Conservation (phyloP, 1,140 invertebrate genomes). For the Calliphora vicina region DNA sequence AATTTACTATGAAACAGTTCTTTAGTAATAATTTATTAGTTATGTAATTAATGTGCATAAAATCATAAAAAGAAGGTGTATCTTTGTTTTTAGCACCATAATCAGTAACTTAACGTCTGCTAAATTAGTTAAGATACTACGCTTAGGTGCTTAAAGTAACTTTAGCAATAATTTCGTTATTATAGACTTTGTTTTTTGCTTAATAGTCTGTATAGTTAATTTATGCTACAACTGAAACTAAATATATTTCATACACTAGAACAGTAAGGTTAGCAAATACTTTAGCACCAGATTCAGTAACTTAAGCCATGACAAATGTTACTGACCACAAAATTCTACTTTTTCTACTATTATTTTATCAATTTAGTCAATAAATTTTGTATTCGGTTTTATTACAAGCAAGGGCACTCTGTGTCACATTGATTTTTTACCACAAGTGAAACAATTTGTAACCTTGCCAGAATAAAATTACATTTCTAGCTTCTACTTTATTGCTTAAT, state of each 20-base stretch:
- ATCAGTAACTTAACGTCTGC: slow-evolving; percentile 49
- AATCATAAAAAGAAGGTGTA: no score
- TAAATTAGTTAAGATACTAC: slow-evolving; percentile 54
- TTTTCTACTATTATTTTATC: no score
- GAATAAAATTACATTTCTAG: background rate
- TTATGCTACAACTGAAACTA: background rate
- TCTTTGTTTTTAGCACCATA: slow-evolving; percentile 51
- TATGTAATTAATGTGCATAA: no score
- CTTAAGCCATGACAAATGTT: slow-evolving; percentile 15
- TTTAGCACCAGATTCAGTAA: slow-evolving; percentile 60
- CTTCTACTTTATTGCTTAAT: background rate
- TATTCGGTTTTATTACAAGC: no score
- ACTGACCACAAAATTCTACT: no score
- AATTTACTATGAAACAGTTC: no score
- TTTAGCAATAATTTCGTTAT: slow-evolving; percentile 35
- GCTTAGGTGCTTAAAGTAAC: slow-evolving; percentile 59
- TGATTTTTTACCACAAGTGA: slow-evolving; percentile 24
- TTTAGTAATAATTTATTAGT: no score
- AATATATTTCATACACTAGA: no score
- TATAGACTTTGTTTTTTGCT: background rate
- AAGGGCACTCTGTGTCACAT: slow-evolving; percentile 42
- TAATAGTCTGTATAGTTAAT: slow-evolving; percentile 43
- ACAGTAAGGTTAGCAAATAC: background rate
- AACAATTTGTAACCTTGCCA: slow-evolving; percentile 43
- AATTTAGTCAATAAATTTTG: no score